Conservation (phyloP, 2,797 vertebrate genomes). For the Chrosomus eos region DNA sequence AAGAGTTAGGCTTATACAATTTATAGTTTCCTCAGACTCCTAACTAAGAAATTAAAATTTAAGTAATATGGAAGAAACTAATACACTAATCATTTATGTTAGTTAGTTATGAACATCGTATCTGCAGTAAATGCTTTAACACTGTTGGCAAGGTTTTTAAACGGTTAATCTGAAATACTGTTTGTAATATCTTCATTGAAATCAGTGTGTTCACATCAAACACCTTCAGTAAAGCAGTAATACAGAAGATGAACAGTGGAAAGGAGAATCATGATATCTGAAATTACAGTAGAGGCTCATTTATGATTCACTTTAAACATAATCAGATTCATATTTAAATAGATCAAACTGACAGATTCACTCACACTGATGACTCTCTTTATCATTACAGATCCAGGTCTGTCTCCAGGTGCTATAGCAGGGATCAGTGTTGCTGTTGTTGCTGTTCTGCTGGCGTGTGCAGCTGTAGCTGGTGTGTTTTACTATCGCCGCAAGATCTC, state of each 20-base stretch:
- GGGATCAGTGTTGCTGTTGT: not conserved
- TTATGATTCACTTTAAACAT: not conserved
- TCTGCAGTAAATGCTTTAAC: too few relatives aligned
- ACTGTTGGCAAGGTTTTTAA: too few relatives aligned
- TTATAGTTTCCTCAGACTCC: too few relatives aligned
- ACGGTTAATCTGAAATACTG: too few relatives aligned
- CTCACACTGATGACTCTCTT: not conserved
- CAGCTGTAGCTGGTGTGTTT: not conserved
- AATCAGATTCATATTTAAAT: not conserved
- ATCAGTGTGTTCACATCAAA: too few relatives aligned
- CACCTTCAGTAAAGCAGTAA: not conserved
- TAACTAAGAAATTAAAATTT: too few relatives aligned
- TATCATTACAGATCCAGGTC: not conserved
- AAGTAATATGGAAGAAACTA: too few relatives aligned
- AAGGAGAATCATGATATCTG: not conserved
- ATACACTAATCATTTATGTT: too few relatives aligned
- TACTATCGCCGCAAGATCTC: not conserved
- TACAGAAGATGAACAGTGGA: not conserved
- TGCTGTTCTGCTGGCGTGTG: fast-evolving
- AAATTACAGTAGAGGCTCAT: not conserved
- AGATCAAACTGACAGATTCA: not conserved
- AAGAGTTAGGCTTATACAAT: too few relatives aligned
- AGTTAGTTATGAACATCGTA: too few relatives aligned
- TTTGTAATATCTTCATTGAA: too few relatives aligned
- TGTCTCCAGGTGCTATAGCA: fast-evolving